These are phyloP conservation scores for Centruroides vittatus DNA, from an alignment of 1,140 invertebrate species.

Conservation along the genomic window DNA sequence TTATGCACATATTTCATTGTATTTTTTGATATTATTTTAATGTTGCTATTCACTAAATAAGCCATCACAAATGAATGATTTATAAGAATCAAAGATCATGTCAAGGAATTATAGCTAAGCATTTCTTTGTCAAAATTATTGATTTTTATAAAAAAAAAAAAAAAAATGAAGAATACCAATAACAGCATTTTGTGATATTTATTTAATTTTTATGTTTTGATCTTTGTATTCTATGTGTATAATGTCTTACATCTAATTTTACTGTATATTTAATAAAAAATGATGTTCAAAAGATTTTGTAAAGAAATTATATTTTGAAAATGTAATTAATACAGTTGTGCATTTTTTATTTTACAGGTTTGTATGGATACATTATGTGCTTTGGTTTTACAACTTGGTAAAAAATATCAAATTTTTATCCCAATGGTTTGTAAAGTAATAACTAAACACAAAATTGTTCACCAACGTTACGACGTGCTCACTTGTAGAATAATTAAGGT, in stretches of 20 bases:
- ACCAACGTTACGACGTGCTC: conserved; percentile 58
- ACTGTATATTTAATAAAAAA: conserved; percentile 1
- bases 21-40: too few species aligned
- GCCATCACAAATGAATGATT: too few species aligned
- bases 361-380: conserved; percentile 87
- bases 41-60: too few species aligned
- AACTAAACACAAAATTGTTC: conserved; percentile 62
- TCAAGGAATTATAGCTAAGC: too few species aligned
- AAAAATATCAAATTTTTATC: conserved; percentile 83
- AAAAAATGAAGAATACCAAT: too few species aligned
- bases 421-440: conserved; percentile 76
- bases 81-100: too few species aligned
- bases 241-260: background rate
- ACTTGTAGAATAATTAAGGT: conserved; percentile 35
- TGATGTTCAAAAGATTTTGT: background rate
- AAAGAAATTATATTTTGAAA: too few species aligned
- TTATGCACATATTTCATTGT: too few species aligned
- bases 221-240: background rate
- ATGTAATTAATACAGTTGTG: background rate
- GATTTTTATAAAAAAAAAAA: too few species aligned
- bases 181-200: background rate
- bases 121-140: too few species aligned
- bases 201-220: background rate
- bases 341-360: conserved; percentile 20
- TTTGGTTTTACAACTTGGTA: conserved; percentile 70